Evolutionary conservation across 2,797 vertebrate genomes (phyloP).

Genomic region (Mormyrops attenuatus): DNA sequence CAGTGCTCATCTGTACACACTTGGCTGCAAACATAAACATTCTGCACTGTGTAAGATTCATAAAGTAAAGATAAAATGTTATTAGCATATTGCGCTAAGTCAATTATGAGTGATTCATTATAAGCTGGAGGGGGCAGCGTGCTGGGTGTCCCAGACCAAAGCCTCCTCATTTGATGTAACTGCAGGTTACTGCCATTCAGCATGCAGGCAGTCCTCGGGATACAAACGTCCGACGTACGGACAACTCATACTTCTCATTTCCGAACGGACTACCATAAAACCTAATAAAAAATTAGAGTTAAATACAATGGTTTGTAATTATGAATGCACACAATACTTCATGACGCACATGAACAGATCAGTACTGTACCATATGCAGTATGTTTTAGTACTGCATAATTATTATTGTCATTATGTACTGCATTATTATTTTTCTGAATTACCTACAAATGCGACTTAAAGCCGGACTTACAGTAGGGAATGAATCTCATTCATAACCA

Average conservation of each 20-base stretch:
- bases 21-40: background rate
- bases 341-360: background rate
- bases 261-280: background rate
- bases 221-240: background rate
- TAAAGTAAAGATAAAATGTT: background rate
- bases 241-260: background rate
- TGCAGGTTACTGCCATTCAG: background rate
- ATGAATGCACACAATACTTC: background rate
- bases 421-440: background rate
- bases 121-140: background rate
- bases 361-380: background rate
- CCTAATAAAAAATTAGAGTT: background rate
- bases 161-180: background rate
- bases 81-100: background rate
- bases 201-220: background rate
- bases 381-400: background rate
- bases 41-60: background rate
- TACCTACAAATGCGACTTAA: background rate
- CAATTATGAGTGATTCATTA: background rate
- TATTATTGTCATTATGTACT: background rate
- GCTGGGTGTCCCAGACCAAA: background rate
- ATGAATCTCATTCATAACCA: background rate
- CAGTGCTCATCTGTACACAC: background rate
- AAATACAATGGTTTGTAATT: background rate
- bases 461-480: background rate